Base-by-base conservation (phyloP, 2,888 invertebrate genomes). In the Ornithoptera alexandrae region DNA sequence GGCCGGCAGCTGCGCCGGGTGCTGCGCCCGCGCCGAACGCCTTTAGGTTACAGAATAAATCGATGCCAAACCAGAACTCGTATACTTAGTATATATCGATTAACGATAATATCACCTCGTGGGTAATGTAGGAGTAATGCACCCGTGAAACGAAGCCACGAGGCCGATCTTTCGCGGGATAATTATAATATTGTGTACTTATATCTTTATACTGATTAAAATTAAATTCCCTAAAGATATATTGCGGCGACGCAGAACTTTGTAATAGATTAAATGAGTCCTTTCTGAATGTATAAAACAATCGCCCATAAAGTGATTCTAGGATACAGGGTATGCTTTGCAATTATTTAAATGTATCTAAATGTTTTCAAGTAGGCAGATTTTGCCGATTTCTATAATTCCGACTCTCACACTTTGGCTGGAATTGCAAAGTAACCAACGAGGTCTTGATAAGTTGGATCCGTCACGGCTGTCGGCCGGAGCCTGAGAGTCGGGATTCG, bases 251-350 rank as follows among this genome's bases (percentile, higher is more conserved):
- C 87, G 89, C 89, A 84, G 84, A 86, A 84, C 82, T 88, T 86
- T 84, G 83, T 88, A 87, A 88, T 89, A 89, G 86, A 88, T 81
- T 84, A 86, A 78, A 76, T 86, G 85, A 86, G 85, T 89, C 89
- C 90, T 89, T 86, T 90, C 91, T 87, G 89, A 90, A 89, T 90
- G 86, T 88, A 88, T 84, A 88, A 89, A 87, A 88, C 88, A 85
- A 93, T 92, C 90, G 93, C 94, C 94, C 94, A 93, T 93, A 93
- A 94, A 94, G 95, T 95, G 95, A 95, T 95, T 95, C 94, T 96
- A 96, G 96, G 96, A 96, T 96, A 97, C 97, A 97, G 97, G 97
- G 97, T 97, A 97, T 96, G 96, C 96, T 96, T 96, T 96, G 96
- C 96, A 96, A 96, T 96, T 96, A 95, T 96, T 95, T 96, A 94